These are phyloP conservation scores for Hystrix cristata DNA, from an alignment of 2,113 vertebrate genomes.

Conservation along the genomic window DNA sequence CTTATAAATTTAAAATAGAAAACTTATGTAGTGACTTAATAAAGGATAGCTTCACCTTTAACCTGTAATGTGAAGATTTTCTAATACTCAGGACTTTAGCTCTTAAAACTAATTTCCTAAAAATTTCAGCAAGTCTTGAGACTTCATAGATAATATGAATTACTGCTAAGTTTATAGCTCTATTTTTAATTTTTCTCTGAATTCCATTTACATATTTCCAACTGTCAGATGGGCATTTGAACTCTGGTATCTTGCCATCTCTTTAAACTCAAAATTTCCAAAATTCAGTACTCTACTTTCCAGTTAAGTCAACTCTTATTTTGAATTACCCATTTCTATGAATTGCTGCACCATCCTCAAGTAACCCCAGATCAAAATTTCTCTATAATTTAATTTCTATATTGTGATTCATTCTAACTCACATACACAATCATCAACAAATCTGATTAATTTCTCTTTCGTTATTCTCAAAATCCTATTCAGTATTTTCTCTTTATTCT, in stretches of 20 bases:
- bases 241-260: not conserved
- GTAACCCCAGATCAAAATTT: not conserved
- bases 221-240: not conserved
- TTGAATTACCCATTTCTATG: not conserved
- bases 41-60: not conserved
- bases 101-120: constrained; percentile 52
- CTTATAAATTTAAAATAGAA: constrained; percentile 14
- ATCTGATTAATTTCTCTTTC: not conserved
- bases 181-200: constrained; percentile 53
- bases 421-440: not conserved
- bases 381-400: not conserved
- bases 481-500: not conserved
- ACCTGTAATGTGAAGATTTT: not conserved
- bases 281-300: not conserved
- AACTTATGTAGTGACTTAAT: not conserved
- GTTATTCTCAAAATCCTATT: constrained; percentile 4
- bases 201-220: constrained; percentile 16
- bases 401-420: not conserved
- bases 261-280: constrained; percentile 9
- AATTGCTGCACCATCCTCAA: not conserved
- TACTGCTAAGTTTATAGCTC: constrained; percentile 33
- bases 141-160: constrained; percentile 39
- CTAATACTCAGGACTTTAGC: not conserved
- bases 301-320: not conserved
- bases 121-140: not conserved